Evolutionary conservation across 2,113 vertebrate genomes (phyloP), one percentile per base, ranked within the genome.

Genomic region (Scomber scombrus): DNA sequence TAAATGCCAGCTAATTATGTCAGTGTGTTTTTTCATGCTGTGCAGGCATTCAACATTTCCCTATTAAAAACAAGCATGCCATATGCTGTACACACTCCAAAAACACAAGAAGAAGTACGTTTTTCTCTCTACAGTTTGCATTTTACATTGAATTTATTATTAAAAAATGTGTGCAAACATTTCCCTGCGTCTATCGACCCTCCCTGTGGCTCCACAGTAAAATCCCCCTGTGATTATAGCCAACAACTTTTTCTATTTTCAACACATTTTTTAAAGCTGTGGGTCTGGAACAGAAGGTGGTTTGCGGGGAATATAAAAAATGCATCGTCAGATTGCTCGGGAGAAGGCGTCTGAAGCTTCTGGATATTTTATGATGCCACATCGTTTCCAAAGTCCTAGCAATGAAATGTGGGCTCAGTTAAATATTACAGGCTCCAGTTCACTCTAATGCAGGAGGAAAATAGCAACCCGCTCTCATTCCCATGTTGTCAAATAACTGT

Each of bases 281-380:
- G 34, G 9, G 23, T 67, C 23, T 47, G 49, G 23, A 68, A 21
- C 34, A 54, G 49, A 49, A 23, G 55, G 63, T 9, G 19, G 63
- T 61, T 73, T 60, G 54, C 60, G 34, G 46, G 62, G 71, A 3
- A 21, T 23, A 50, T 19, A 52, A 19, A 78, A 70, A 78, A 69
- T 54, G 23, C 12, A 55, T 34, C 3, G 3, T 78, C 19, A 31
- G 49, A 26, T 52, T 52, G 29, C 21, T 51, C 64, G 26, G n/a
- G n/a, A 43, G 55, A 61, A 66, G 29, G 66, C 1, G 18, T 50
- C 52, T 26, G 26, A 72, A 50, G 52, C 15, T 18, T 60, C 12
- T 73, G 63, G 46, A 73, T 73, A 47, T 61, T 80, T 73, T 61
- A 67, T 73, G 56, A 67, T 11, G 54, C 23, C 62, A 47, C 47